Percentiles rank a stretch among this genome's conserved stretches.
These are phyloP conservation scores for Nymphalis polychloros DNA, from an alignment of 2,888 invertebrate genomes.

Conservation along the genomic window DNA sequence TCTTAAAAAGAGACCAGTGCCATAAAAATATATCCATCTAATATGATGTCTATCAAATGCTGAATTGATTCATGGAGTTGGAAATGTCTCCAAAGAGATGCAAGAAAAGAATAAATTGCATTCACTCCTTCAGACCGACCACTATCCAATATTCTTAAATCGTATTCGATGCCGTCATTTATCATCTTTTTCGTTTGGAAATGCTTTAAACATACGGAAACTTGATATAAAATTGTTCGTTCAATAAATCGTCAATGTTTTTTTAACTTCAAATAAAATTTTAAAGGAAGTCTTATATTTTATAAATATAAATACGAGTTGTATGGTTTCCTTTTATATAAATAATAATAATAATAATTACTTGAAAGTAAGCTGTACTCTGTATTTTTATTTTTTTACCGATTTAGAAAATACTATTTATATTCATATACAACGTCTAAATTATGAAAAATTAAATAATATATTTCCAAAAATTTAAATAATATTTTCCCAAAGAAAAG, in stretches of 20 bases:
- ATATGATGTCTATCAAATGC: constrained; percentile 12
- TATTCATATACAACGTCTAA: too few relatives aligned
- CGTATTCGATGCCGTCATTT: constrained; percentile 36
- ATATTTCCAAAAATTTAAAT: too few relatives aligned
- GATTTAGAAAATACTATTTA: too few relatives aligned
- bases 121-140: constrained; percentile 36
- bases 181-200: constrained; percentile 32
- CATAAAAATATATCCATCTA: constrained; percentile 19
- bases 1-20: constrained; percentile 1
- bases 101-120: constrained; percentile 40
- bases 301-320: not conserved
- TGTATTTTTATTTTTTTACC: too few relatives aligned
- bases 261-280: not conserved
- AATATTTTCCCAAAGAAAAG: too few relatives aligned
- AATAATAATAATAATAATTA: not conserved
- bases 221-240: constrained; percentile 19
- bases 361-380: too few relatives aligned
- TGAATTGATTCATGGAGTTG: constrained; percentile 32
- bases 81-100: constrained; percentile 36
- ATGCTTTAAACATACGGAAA: constrained; percentile 29
- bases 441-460: too few relatives aligned
- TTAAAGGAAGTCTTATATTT: not conserved
- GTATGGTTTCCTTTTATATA: not conserved
- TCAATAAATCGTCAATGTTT: not conserved
- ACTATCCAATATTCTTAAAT: constrained; percentile 40